Percentiles rank a stretch among this genome's conserved stretches.
These are phyloP conservation scores for Cygnus olor DNA, from an alignment of 2,797 vertebrate species.

Conservation along the genomic window DNA sequence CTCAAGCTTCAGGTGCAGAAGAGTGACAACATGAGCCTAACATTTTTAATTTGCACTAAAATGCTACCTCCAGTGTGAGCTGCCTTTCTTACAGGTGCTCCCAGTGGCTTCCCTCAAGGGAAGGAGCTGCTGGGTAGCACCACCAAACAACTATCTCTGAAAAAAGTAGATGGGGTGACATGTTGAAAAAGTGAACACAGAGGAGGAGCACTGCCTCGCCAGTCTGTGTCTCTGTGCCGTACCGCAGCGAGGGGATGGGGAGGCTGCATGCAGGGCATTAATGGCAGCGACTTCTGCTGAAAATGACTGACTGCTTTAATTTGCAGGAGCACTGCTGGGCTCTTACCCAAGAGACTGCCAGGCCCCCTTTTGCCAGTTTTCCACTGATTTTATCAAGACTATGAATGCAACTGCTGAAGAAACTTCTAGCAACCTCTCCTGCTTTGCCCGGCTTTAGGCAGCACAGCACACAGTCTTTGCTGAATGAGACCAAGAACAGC, in stretches of 20 bases:
- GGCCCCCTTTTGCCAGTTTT: accelerated
- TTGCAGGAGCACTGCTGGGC: neutral
- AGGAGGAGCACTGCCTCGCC: neutral
- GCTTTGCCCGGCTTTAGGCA: neutral
- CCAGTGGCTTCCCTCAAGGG: neutral
- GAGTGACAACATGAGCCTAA: accelerated
- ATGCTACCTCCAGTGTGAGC: neutral
- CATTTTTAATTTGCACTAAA: neutral
- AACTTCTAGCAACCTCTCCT: neutral
- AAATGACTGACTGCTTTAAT: neutral
- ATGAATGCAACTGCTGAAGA: neutral
- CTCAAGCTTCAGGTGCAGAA: neutral
- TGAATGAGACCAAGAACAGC: neutral
- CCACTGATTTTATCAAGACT: neutral
- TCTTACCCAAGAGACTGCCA: neutral
- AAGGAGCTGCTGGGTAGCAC: neutral
- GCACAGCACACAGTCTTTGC: neutral
- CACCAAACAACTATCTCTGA: neutral
- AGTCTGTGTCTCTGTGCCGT: accelerated
- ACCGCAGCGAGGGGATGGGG: neutral
- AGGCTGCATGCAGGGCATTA: neutral
- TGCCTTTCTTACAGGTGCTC: neutral
- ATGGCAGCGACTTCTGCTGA: neutral
- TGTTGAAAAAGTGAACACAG: neutral
- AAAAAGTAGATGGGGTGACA: accelerated